These are phyloP conservation scores for Virgularia gustaviana DNA, from an alignment of 92 coral and sea anemone genomes.

Conservation along the genomic window DNA sequence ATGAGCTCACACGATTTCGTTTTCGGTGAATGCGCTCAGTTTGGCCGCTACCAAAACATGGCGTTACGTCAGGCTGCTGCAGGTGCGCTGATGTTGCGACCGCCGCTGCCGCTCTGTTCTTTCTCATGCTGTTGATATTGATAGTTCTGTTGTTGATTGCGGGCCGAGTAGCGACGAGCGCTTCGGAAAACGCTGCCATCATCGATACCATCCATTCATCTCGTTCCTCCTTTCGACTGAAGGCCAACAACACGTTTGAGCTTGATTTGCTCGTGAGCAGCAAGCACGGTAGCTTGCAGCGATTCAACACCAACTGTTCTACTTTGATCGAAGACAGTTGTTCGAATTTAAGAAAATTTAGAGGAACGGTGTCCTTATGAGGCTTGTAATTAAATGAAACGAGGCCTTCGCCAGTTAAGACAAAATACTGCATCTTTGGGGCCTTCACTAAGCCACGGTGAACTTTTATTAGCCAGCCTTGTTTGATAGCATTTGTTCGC, in stretches of 20 bases:
- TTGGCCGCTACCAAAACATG: background rate
- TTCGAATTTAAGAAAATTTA: background rate
- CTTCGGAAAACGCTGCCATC: conserved; percentile 23
- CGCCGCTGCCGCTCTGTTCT: background rate
- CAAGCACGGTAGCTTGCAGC: background rate
- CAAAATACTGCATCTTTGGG: conserved; percentile 24
- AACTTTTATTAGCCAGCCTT: conserved; percentile 12
- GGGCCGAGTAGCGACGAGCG: conserved; percentile 6
- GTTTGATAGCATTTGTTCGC: conserved; percentile 8
- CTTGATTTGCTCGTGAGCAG: conserved; percentile 13
- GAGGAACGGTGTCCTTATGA: background rate
- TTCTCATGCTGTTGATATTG: background rate
- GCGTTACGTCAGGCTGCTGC: too few species aligned
- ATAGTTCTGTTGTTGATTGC: background rate
- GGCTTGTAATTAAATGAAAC: conserved; percentile 8
- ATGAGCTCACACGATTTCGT: background rate
- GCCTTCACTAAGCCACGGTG: conserved; percentile 12
- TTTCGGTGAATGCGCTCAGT: conserved; percentile 4
- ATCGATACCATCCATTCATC: conserved; percentile 25
- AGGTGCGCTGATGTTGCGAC: too few species aligned
- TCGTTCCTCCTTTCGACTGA: conserved; percentile 11
- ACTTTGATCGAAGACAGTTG: conserved; percentile 10
- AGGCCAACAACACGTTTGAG: background rate
- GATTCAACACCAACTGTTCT: background rate
- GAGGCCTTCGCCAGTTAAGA: background rate